Evolutionary conservation across 1,140 invertebrate genomes (phyloP), one percentile per base, ranked within the genome.

Genomic region (Campoletis sonorensis): DNA sequence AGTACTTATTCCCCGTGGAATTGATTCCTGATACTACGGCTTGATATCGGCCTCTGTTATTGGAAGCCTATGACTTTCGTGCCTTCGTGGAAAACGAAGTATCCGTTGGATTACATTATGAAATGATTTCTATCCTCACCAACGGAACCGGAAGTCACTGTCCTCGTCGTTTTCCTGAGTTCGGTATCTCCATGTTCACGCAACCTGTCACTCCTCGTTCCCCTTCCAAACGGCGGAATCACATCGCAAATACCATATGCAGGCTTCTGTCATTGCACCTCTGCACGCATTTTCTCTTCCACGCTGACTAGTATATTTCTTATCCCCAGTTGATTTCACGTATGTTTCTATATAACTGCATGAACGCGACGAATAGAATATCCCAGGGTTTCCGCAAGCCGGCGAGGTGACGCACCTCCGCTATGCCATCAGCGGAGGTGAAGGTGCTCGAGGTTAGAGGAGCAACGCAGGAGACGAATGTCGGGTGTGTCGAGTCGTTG

Each of bases 401-500:
- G 71, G 21, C 71, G 71, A 49, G 40, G 71, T 8, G 33, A 16
- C n/a, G 30, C 71, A 73, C 16, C 71, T n/a, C 18, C 40, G 23
- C 40, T 51, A 13, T 33, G 40, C 4, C 61, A 26, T 64, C 61
- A 27, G 21, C 23, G 11, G 10, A 64, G 61, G 61, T 10, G 27
- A 64, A 64, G 23, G 61, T 23, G n/a, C 21, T 23, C 11, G 33
- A 75, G 72, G 72, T 58, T 45, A 26, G 49, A 45, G n/a, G 45
- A 15, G 23, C 72, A 30, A 70, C 67, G 3, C 11, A 15, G n/a
- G 27, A n/a, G 67, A 64, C 61, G 61, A 70, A 75, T 58, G 49
- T n/a, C 72, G 67, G 27, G 26, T 16, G 40, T 45, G 72, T 23
- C 40, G 78, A 61, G 67, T 82, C 54, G 79, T 75, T 82, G 78